Conservation (phyloP, 2,113 vertebrate genomes). For the Odobenus rosmarus region DNA sequence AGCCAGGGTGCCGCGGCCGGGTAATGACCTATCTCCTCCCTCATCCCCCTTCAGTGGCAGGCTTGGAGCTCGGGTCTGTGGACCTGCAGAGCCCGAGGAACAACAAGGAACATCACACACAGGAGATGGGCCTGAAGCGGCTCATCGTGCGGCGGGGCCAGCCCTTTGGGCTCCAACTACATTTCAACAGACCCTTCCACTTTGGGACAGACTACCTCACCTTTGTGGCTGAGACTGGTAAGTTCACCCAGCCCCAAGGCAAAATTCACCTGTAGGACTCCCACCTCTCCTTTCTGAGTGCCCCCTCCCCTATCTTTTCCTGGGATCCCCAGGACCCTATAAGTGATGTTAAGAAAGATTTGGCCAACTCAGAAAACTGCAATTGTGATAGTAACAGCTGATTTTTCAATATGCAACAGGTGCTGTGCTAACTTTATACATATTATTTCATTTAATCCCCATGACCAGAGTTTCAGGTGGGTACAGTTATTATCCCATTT, state of each 20-base stretch:
- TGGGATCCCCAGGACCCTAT: not conserved
- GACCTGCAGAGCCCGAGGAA: conserved; percentile 81
- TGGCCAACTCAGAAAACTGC: not conserved
- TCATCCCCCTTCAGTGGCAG: not conserved
- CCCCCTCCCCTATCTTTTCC: not conserved
- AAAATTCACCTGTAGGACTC: not conserved
- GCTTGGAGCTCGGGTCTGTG: conserved; percentile 35
- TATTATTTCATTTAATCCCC: not conserved
- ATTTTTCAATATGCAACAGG: not conserved
- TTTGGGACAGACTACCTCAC: not conserved
- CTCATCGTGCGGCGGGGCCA: conserved; percentile 89
- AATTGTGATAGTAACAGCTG: not conserved
- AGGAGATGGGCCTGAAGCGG: conserved; percentile 82
- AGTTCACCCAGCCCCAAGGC: not conserved
- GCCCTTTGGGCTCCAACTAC: conserved; percentile 84
- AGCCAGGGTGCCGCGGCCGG: not conserved
- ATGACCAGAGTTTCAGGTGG: not conserved
- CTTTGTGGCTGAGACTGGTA: conserved; percentile 86
- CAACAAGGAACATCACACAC: conserved; percentile 87
- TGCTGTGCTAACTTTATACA: not conserved
- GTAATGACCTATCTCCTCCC: not conserved
- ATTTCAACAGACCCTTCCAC: conserved; percentile 75
- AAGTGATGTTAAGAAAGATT: not conserved
- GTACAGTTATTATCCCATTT: not conserved
- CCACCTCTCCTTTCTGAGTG: not conserved